A percentile compares a stretch with the other conserved stretches of the same genome.
phyloP scores from a whole-genome alignment of 1,140 invertebrate genomes.

The Mamestra configurata region DNA sequence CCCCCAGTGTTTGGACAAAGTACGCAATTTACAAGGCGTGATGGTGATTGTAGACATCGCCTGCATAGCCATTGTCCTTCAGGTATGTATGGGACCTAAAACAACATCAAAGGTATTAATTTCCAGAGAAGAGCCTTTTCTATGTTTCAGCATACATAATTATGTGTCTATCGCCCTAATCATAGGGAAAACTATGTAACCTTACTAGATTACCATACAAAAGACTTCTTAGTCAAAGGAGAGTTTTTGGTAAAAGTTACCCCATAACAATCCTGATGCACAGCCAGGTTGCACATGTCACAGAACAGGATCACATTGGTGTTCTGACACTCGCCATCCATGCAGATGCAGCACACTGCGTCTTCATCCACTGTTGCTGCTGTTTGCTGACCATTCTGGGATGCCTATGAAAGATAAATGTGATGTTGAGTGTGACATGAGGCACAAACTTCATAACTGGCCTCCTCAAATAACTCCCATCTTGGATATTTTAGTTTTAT shows the following conservation, averaged over 20 bases:
- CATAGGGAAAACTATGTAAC: too few species aligned
- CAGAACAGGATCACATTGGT: constrained; percentile 99
- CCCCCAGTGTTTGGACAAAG: constrained; percentile 99
- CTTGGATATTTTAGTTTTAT: too few species aligned
- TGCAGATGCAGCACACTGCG: constrained; percentile 98
- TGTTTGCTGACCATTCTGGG: constrained; percentile 90
- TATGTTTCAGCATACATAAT: too few species aligned
- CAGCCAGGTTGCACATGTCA: constrained; percentile 99
- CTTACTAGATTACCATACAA: too few species aligned
- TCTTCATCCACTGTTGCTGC: constrained; percentile 97
- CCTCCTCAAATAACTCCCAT: too few species aligned
- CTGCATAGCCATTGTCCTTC: constrained; percentile 99
- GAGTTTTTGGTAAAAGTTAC: constrained; percentile 87
- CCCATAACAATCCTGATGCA: constrained; percentile 99
- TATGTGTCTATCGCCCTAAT: too few species aligned
- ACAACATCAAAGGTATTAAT: background rate
- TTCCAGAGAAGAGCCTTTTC: too few species aligned
- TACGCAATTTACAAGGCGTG: constrained; percentile 97
- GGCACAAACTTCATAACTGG: too few species aligned
- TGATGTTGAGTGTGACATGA: too few species aligned
- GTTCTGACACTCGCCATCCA: constrained; percentile 98
- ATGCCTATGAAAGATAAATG: constrained; percentile 82
- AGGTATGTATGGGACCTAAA: constrained; percentile 97
- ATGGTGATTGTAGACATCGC: constrained; percentile 97
- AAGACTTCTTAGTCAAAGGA: too few species aligned